These are phyloP conservation scores for Machaerirhynchus nigripectus DNA, from an alignment of 2,113 vertebrate genomes.

Conservation along the genomic window DNA sequence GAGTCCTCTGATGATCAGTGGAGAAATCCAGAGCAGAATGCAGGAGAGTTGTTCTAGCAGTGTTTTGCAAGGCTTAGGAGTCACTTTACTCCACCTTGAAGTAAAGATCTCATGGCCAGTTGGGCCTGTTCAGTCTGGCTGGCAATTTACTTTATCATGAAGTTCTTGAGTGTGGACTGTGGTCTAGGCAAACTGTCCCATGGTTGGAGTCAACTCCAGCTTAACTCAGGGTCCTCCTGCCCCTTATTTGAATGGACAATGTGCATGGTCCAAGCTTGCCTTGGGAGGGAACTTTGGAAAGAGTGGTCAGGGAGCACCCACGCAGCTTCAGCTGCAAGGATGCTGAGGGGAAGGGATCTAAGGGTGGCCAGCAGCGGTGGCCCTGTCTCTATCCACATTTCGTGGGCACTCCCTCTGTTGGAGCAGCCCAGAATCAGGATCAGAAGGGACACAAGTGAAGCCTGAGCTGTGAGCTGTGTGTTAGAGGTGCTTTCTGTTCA, in stretches of 20 bases:
- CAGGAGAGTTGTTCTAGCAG: background rate
- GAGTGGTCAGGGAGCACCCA: background rate
- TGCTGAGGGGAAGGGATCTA: rapidly evolving
- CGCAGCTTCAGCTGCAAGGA: background rate
- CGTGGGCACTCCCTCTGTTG: background rate
- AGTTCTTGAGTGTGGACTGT: background rate
- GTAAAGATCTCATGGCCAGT: background rate
- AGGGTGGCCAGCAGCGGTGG: rapidly evolving
- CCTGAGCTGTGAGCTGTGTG: background rate
- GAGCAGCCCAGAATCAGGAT: background rate
- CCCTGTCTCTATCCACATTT: rapidly evolving
- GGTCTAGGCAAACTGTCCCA: background rate
- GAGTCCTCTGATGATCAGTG: background rate
- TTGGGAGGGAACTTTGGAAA: background rate
- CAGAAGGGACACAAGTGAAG: background rate
- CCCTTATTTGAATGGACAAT: rapidly evolving
- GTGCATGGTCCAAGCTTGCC: background rate
- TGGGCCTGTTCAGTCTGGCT: background rate
- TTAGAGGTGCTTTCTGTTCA: background rate
- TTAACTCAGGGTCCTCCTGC: background rate
- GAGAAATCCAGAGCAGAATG: background rate
- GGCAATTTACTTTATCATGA: background rate
- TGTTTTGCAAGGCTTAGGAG: background rate
- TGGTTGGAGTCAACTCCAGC: background rate
- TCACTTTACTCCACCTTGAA: background rate